Percentiles rank a stretch among this genome's conserved stretches.
Conservation (phyloP, 2,888 invertebrate species). For the Perizoma flavofasciatum region DNA sequence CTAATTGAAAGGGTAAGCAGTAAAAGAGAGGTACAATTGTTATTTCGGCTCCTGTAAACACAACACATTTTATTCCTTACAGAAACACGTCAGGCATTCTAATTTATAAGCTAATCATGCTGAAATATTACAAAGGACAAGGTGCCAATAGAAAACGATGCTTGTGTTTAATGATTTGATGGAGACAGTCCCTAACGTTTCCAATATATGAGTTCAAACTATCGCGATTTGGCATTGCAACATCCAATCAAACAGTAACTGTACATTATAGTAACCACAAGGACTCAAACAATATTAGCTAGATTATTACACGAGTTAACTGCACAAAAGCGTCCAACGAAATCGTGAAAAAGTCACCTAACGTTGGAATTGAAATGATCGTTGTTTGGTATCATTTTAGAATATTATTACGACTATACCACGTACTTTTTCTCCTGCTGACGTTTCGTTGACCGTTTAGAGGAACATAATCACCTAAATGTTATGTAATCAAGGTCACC, state of each 20-base stretch:
- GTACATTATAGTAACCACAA: neutral
- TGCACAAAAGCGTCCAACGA: too few species aligned
- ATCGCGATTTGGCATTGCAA: conserved; percentile 3
- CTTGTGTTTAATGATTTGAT: conserved; percentile 50
- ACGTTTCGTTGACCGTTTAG: too few species aligned
- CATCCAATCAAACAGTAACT: conserved; percentile 34
- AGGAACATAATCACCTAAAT: too few species aligned
- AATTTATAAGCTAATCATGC: conserved; percentile 60
- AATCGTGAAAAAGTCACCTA: too few species aligned
- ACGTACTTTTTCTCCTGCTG: too few species aligned
- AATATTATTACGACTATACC: too few species aligned
- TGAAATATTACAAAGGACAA: conserved; percentile 53
- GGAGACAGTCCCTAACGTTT: conserved; percentile 33
- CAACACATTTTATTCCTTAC: conserved; percentile 17
- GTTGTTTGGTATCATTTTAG: too few species aligned
- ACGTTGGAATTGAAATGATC: too few species aligned
- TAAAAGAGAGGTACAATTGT: conserved; percentile 24
- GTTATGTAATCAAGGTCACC: too few species aligned
- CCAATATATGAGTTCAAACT: conserved; percentile 9
- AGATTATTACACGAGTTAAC: too few species aligned
- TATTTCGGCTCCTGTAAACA: conserved; percentile 25
- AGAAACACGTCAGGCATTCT: conserved; percentile 27
- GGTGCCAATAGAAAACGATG: conserved; percentile 63
- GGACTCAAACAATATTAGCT: too few species aligned
- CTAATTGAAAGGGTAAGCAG: conserved; percentile 31